phyloP scores from a whole-genome alignment of 2,113 vertebrate genomes.

The Misgurnus anguillicaudatus region DNA sequence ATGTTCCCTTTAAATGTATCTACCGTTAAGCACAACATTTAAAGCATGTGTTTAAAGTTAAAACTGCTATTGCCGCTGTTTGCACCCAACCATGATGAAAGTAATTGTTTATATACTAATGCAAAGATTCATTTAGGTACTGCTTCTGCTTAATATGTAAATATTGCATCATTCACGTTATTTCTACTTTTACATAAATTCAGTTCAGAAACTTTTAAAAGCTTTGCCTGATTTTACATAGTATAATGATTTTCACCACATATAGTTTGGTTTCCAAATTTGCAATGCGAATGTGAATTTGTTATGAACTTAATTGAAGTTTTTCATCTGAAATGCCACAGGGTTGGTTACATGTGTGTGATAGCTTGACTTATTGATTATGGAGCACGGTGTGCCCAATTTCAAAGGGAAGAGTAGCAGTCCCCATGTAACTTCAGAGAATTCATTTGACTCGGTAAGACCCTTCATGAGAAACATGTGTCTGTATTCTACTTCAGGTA shows the following conservation, averaged over 20 bases:
- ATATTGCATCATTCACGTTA: constrained; percentile 59
- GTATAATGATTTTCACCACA: constrained; percentile 63
- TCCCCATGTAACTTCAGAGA: constrained; percentile 80
- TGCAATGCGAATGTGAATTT: constrained; percentile 79
- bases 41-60: too few relatives aligned
- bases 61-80: neutral
- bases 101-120: constrained; percentile 36
- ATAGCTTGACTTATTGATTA: constrained; percentile 84
- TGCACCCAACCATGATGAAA: constrained; percentile 21
- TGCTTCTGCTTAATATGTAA: constrained; percentile 31
- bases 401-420: constrained; percentile 81
- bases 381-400: constrained; percentile 78
- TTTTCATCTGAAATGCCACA: constrained; percentile 77
- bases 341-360: constrained; percentile 74
- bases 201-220: constrained; percentile 62
- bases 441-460: constrained; percentile 82
- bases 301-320: constrained; percentile 76
- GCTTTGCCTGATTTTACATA: constrained; percentile 64
- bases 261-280: constrained; percentile 66
- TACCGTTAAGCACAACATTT: too few relatives aligned
- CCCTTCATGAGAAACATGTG: constrained; percentile 84
- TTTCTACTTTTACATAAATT: constrained; percentile 64
- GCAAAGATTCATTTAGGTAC: constrained; percentile 21
- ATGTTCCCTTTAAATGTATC: too few relatives aligned
- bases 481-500: constrained; percentile 73